Percentiles rank a stretch among this genome's conserved stretches.
These are phyloP conservation scores for Chrysopilus asiliformis DNA, from an alignment of 2,888 invertebrate genomes.

Conservation along the genomic window DNA sequence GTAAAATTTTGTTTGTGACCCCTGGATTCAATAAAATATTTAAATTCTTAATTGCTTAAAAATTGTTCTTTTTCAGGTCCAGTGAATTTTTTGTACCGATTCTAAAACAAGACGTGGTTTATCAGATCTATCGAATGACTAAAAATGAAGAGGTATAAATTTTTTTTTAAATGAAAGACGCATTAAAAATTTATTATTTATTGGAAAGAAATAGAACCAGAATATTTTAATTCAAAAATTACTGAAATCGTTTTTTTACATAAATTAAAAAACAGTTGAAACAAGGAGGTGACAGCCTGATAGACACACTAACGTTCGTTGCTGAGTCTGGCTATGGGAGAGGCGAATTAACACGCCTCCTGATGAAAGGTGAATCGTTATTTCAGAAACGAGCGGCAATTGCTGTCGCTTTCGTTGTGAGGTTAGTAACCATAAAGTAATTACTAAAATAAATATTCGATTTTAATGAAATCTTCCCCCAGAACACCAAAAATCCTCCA, in stretches of 20 bases:
- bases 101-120: constrained; percentile 30
- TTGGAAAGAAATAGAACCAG: too few relatives aligned
- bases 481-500: constrained; percentile 27
- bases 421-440: too few relatives aligned
- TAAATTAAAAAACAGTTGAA: constrained; percentile 22
- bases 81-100: constrained; percentile 34
- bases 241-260: neutral
- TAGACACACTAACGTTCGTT: constrained; percentile 30
- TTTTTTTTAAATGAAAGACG: neutral
- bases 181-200: neutral
- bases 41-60: neutral
- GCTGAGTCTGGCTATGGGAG: constrained; percentile 35
- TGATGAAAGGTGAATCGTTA: constrained; percentile 25
- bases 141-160: constrained; percentile 25
- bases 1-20: too few relatives aligned
- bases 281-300: constrained; percentile 25
- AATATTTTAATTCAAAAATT: too few relatives aligned
- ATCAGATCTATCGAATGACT: constrained; percentile 28
- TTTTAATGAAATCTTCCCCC: neutral
- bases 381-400: constrained; percentile 31
- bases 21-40: too few relatives aligned
- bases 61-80: constrained; percentile 27
- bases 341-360: constrained; percentile 29
- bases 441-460: too few relatives aligned
- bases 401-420: constrained; percentile 31